Evolutionary conservation across 2,888 invertebrate species (phyloP).

Genomic region (Linyphia triangularis): DNA sequence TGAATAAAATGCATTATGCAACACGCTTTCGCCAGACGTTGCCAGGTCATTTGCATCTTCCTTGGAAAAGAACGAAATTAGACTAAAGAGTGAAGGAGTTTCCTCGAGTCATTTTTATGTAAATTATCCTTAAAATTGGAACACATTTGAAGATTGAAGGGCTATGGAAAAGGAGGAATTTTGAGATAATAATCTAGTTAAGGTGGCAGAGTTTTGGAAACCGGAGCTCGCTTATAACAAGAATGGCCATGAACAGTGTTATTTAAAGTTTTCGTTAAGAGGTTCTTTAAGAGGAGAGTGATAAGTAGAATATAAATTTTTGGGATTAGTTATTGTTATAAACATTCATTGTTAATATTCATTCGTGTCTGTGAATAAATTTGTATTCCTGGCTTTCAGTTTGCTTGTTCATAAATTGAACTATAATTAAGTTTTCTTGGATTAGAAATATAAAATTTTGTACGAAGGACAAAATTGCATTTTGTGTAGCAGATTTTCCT

Average conservation of each 20-base stretch:
- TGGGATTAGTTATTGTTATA: not conserved
- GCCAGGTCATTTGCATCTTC: constrained; percentile 1
- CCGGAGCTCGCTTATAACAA: not conserved
- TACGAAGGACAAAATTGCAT: too few relatives aligned
- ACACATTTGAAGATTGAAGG: not conserved
- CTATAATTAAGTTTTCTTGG: not conserved
- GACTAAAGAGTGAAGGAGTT: constrained; percentile 3
- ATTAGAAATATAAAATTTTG: not conserved
- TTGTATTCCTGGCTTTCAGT: not conserved
- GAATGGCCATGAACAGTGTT: not conserved
- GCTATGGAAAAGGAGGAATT: not conserved
- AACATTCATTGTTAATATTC: not conserved
- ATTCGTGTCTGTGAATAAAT: not conserved
- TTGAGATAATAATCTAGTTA: constrained; percentile 35
- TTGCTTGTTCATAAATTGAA: too few relatives aligned
- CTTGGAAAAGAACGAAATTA: constrained; percentile 7
- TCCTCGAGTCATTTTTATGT: constrained; percentile 47
- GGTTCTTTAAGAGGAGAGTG: not conserved
- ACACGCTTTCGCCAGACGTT: not conserved
- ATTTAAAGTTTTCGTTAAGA: not conserved
- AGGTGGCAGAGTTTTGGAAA: not conserved
- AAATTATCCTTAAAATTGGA: constrained; percentile 45
- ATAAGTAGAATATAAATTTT: not conserved
- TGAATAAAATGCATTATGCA: constrained; percentile 49
- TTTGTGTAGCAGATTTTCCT: too few relatives aligned